A percentile compares a stretch with the other conserved stretches of the same genome.
Conservation (phyloP, 2,797 vertebrate genomes). For the Liparis tanakae region DNA sequence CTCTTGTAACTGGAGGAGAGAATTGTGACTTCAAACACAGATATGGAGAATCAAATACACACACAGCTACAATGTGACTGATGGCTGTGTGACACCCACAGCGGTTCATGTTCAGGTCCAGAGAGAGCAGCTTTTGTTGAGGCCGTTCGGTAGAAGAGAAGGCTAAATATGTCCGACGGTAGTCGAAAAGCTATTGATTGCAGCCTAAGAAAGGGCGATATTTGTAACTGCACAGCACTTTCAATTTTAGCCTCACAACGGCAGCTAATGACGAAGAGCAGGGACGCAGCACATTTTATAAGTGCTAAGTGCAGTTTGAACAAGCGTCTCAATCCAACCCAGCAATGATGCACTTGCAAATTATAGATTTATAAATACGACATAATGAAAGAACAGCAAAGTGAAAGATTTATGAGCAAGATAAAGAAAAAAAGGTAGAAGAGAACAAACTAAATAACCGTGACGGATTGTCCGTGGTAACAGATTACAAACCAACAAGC, state of each 20-base stretch:
- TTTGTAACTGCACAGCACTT: slow-evolving; percentile 50
- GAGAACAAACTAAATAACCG: slow-evolving; percentile 10
- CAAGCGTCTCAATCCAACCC: slow-evolving; percentile 28
- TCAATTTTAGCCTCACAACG: slow-evolving; percentile 42
- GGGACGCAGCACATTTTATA: slow-evolving; percentile 37
- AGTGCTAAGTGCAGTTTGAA: slow-evolving; percentile 43
- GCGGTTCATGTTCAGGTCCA: slow-evolving; percentile 44
- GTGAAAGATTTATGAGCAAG: background rate
- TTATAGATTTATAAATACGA: slow-evolving; percentile 10
- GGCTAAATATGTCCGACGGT: slow-evolving; percentile 37
- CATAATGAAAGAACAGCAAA: background rate
- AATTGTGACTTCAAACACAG: slow-evolving; percentile 23
- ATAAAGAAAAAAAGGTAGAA: background rate
- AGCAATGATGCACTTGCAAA: slow-evolving; percentile 13
- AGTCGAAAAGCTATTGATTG: slow-evolving; percentile 57
- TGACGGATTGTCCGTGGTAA: background rate
- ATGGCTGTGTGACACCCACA: slow-evolving; percentile 36
- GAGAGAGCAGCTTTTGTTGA: slow-evolving; percentile 44
- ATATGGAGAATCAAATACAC: slow-evolving; percentile 18
- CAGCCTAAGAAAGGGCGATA: slow-evolving; percentile 17
- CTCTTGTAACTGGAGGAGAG: slow-evolving; percentile 29
- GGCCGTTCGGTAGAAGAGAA: slow-evolving; percentile 52
- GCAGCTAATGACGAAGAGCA: slow-evolving; percentile 49
- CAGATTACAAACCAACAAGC: slow-evolving; percentile 36
- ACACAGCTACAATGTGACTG: slow-evolving; percentile 36